phyloP scores from a whole-genome alignment of 2,113 vertebrate species.

The Sinocyclocheilus rhinocerous region DNA sequence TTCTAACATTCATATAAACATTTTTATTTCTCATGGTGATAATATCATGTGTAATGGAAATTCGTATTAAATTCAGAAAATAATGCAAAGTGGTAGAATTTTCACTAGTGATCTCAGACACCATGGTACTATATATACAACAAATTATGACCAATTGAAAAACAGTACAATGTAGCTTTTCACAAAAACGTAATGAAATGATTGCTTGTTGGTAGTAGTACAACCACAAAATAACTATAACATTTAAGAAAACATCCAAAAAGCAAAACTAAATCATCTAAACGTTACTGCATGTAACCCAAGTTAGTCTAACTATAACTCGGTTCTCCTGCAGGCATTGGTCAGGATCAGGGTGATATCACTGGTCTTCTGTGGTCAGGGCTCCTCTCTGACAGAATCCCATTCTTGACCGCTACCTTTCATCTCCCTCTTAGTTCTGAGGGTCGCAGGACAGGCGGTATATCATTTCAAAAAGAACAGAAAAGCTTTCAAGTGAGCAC shows the following conservation, averaged over 20 bases:
- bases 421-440: constrained; percentile 61
- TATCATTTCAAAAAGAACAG: constrained; percentile 68
- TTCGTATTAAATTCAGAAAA: too few relatives aligned
- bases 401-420: constrained; percentile 61
- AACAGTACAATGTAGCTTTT: not conserved
- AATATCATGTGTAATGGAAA: too few relatives aligned
- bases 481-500: constrained; percentile 64
- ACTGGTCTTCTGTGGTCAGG: constrained; percentile 44
- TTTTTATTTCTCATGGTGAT: too few relatives aligned
- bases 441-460: constrained; percentile 60
- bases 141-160: not conserved
- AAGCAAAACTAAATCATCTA: not conserved
- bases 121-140: too few relatives aligned
- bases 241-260: not conserved
- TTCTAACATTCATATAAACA: too few relatives aligned
- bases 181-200: not conserved
- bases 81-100: not conserved
- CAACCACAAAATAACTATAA: not conserved
- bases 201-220: not conserved
- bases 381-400: constrained; percentile 44
- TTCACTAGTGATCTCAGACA: not conserved
- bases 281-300: not conserved
- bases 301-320: not conserved
- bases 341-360: constrained; percentile 44
- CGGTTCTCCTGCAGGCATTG: not conserved